phyloP scores from a whole-genome alignment of 2,797 vertebrate species.

The Brotula barbata region DNA sequence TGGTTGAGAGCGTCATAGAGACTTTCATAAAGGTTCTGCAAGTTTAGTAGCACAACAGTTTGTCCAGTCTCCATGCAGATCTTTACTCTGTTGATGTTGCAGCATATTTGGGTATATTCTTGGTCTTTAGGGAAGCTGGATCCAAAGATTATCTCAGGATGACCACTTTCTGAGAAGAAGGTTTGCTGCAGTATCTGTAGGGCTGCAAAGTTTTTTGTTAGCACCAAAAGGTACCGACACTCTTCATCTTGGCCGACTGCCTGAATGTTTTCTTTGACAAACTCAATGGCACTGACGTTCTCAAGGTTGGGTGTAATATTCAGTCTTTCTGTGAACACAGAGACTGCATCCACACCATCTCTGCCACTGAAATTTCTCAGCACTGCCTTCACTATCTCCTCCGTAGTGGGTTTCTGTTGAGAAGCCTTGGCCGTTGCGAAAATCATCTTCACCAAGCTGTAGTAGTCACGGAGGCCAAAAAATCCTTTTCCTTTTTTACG shows the following conservation, averaged over 20 bases:
- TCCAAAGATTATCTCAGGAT: slow-evolving; percentile 95
- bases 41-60: slow-evolving; percentile 90
- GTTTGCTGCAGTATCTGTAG: slow-evolving; percentile 91
- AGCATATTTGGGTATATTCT: slow-evolving; percentile 94
- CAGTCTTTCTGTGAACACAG: slow-evolving; percentile 78
- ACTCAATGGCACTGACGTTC: slow-evolving; percentile 80
- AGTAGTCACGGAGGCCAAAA: slow-evolving; percentile 96
- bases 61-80: slow-evolving; percentile 96
- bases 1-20: slow-evolving; percentile 97
- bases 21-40: slow-evolving; percentile 97
- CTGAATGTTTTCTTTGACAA: slow-evolving; percentile 86
- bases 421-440: slow-evolving; percentile 82
- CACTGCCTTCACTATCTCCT: slow-evolving; percentile 81
- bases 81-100: slow-evolving; percentile 95
- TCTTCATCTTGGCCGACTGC: slow-evolving; percentile 81
- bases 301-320: slow-evolving; percentile 62
- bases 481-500: slow-evolving; percentile 86
- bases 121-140: slow-evolving; percentile 97
- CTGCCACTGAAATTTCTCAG: slow-evolving; percentile 94
- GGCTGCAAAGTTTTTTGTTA: slow-evolving; percentile 92
- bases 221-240: slow-evolving; percentile 89
- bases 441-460: slow-evolving; percentile 97
- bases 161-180: slow-evolving; percentile 78
- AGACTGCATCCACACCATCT: slow-evolving; percentile 81
- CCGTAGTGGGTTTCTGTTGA: slow-evolving; percentile 69